phyloP scores from a whole-genome alignment of 2,888 invertebrate genomes.

The Cosmorhoe ocellata region DNA sequence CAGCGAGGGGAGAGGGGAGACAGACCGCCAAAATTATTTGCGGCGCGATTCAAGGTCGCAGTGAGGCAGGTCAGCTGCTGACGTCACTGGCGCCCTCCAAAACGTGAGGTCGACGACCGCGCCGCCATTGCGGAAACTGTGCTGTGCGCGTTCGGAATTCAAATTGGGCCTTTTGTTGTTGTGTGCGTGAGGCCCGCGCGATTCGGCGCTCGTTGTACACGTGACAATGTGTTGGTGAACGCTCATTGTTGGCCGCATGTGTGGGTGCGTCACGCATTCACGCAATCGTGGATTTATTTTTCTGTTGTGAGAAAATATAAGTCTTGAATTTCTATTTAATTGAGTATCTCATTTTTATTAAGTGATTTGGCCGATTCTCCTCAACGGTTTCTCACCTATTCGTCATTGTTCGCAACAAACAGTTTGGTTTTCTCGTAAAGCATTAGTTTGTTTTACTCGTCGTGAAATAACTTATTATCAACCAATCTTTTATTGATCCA shows the following conservation, averaged over 20 bases:
- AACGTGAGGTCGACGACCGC: conserved; percentile 71
- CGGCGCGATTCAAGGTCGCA: conserved; percentile 67
- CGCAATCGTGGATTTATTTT: conserved; percentile 22
- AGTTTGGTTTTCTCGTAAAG: no score
- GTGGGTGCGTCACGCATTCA: conserved; percentile 40
- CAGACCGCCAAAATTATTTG: conserved; percentile 54
- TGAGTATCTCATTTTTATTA: no score
- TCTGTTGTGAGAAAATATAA: conserved; percentile 9
- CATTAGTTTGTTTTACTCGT: no score
- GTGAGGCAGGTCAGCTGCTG: conserved; percentile 75
- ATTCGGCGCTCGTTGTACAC: conserved; percentile 39
- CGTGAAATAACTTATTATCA: no score
- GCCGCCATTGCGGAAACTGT: conserved; percentile 77
- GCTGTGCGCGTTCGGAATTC: conserved; percentile 77
- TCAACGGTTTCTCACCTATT: no score
- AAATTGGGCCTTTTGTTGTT: conserved; percentile 68
- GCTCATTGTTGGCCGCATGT: conserved; percentile 37
- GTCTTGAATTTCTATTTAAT: conserved; percentile 4
- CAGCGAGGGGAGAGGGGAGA: conserved; percentile 32
- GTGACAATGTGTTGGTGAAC: conserved; percentile 28
- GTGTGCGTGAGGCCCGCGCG: conserved; percentile 55
- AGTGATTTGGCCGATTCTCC: no score
- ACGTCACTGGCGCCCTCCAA: conserved; percentile 80
- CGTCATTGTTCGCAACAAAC: no score
- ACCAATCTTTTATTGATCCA: no score